These are phyloP conservation scores for Heterotis niloticus DNA, from an alignment of 2,113 vertebrate species.

Conservation along the genomic window DNA sequence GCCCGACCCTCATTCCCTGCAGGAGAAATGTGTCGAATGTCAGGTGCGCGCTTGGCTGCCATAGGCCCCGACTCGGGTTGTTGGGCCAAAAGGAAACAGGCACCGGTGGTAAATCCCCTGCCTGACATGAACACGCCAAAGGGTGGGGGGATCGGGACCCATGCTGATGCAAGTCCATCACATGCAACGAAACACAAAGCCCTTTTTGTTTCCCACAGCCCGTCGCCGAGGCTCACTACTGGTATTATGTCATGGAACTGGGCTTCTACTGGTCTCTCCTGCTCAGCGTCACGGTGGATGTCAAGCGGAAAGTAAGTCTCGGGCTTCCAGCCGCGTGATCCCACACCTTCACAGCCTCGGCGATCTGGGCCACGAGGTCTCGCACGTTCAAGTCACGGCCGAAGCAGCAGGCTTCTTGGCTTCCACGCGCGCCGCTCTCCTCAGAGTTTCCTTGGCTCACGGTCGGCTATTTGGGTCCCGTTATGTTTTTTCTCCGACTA, in stretches of 20 bases:
- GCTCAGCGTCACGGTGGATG: constrained; percentile 78
- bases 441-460: too few species aligned
- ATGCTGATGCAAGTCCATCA: not conserved
- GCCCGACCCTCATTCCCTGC: too few species aligned
- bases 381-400: too few species aligned
- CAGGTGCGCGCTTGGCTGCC: not conserved
- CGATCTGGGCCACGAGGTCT: not conserved
- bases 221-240: constrained; percentile 66
- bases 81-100: constrained; percentile 17
- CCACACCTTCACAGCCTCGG: not conserved
- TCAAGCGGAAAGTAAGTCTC: constrained; percentile 84
- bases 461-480: too few species aligned
- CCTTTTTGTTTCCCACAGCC: constrained; percentile 57
- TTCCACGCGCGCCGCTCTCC: too few species aligned
- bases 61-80: not conserved
- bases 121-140: not conserved
- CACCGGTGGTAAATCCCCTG: constrained; percentile 6
- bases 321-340: not conserved
- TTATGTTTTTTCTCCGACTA: too few species aligned
- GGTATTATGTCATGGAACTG: constrained; percentile 85
- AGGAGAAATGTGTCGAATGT: not conserved
- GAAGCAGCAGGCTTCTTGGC: too few species aligned
- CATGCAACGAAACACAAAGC: constrained; percentile 14
- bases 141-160: not conserved
- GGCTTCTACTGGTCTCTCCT: constrained; percentile 84